phyloP scores from a whole-genome alignment of 2,888 invertebrate genomes.

The Cryptops parisi region DNA sequence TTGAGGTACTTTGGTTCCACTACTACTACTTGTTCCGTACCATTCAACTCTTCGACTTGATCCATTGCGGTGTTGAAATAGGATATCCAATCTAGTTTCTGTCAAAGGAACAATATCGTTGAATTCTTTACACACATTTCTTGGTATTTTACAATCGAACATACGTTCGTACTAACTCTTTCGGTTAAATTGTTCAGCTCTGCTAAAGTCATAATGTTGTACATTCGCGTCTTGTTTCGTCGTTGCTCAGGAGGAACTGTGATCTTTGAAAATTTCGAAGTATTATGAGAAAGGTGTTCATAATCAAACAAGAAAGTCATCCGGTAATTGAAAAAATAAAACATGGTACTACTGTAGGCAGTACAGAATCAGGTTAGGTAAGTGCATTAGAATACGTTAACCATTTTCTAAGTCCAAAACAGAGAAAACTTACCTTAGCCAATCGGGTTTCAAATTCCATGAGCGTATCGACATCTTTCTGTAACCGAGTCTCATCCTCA shows the following conservation, averaged over 20 bases:
- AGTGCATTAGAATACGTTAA: too few relatives aligned
- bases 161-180: slow-evolving; percentile 11
- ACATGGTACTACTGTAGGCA: too few relatives aligned
- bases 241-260: background rate
- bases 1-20: background rate
- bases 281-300: too few relatives aligned
- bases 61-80: background rate
- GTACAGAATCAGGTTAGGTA: too few relatives aligned
- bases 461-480: background rate
- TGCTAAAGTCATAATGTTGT: slow-evolving; percentile 13
- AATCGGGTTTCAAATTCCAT: background rate
- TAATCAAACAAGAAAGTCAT: too few relatives aligned
- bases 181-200: slow-evolving; percentile 11
- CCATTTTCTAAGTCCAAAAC: too few relatives aligned
- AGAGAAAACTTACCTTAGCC: background rate
- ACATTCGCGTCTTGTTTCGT: slow-evolving; percentile 6
- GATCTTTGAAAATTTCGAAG: too few relatives aligned
- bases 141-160: too few relatives aligned
- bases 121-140: too few relatives aligned
- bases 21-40: background rate
- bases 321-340: too few relatives aligned
- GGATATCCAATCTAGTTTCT: background rate
- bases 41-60: background rate
- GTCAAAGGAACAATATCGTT: too few relatives aligned
- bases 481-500: background rate